phyloP scores from a whole-genome alignment of 2,888 invertebrate genomes.

The Nasonovia ribisnigri region DNA sequence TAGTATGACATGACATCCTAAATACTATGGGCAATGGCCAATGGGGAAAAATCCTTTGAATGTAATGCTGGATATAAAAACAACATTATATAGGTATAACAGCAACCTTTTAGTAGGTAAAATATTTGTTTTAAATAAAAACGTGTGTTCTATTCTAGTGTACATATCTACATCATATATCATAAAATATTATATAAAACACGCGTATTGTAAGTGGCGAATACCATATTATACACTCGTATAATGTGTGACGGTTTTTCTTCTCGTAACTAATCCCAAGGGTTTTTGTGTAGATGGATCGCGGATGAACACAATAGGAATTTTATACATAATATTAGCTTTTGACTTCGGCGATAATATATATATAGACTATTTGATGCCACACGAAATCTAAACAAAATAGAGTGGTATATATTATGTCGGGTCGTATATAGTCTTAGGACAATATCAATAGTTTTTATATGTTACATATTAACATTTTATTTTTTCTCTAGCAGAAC shows the following conservation, averaged over 20 bases:
- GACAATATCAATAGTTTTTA: background rate
- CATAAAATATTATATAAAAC: background rate
- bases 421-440: background rate
- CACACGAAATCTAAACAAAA: background rate
- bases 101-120: background rate
- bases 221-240: background rate
- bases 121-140: background rate
- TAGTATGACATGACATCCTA: background rate
- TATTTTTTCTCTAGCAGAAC: background rate
- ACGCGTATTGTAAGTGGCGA: background rate
- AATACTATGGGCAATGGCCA: background rate
- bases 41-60: background rate
- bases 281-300: background rate
- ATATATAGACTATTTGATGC: background rate
- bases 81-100: background rate
- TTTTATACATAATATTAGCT: slow-evolving; percentile 13
- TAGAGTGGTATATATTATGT: background rate
- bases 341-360: background rate
- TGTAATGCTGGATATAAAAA: background rate
- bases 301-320: background rate
- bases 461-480: background rate
- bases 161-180: background rate
- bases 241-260: background rate
- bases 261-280: background rate
- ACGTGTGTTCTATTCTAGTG: background rate